These are phyloP conservation scores for Butorides virescens DNA, from an alignment of 2,113 vertebrate genomes.

Conservation along the genomic window DNA sequence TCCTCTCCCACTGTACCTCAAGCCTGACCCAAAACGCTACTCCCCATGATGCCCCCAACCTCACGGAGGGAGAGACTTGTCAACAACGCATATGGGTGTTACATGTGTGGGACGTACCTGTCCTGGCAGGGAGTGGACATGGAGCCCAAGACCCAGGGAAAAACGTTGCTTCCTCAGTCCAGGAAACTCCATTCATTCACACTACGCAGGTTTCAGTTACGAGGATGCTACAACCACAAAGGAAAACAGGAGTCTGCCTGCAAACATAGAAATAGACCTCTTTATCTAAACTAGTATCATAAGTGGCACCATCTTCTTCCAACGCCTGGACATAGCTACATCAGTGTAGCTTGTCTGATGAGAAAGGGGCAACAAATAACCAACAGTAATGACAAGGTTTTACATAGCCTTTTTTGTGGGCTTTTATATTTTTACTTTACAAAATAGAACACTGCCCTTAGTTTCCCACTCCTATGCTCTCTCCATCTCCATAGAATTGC, in stretches of 20 bases:
- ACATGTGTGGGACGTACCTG: not conserved
- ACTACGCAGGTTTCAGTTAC: not conserved
- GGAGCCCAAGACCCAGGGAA: not conserved
- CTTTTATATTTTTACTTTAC: not conserved
- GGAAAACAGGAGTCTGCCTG: not conserved
- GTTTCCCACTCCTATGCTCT: not conserved
- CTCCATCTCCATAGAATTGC: not conserved
- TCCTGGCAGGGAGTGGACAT: fast-evolving
- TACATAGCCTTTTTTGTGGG: not conserved
- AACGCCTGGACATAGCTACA: not conserved
- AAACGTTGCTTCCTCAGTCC: not conserved
- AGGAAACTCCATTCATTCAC: not conserved
- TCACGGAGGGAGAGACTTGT: not conserved
- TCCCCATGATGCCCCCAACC: not conserved
- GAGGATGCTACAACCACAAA: not conserved
- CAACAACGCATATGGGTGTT: fast-evolving
- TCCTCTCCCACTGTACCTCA: not conserved
- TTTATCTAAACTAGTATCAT: not conserved
- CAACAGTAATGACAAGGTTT: not conserved
- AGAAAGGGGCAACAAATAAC: not conserved
- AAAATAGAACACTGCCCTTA: not conserved
- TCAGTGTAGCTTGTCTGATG: not conserved
- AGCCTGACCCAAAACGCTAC: not conserved
- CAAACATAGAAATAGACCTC: not conserved
- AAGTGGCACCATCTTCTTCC: not conserved